A percentile compares a stretch with the other conserved stretches of the same genome.
Conservation (phyloP, 2,797 vertebrate genomes). For the Graptemys geographica region DNA sequence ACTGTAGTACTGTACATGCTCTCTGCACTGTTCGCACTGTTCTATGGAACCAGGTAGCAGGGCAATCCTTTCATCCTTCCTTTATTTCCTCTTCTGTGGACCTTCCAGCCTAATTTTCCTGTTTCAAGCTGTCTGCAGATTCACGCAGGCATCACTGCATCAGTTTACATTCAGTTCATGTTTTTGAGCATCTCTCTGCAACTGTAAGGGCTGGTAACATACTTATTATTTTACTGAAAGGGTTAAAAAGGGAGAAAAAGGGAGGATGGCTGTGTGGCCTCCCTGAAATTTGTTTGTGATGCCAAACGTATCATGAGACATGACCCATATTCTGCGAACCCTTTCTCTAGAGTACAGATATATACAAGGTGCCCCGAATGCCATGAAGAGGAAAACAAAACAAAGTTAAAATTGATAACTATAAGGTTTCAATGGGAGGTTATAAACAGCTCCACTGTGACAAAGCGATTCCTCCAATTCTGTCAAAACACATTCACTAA, state of each 20-base stretch:
- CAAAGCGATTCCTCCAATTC: background rate
- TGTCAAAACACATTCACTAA: background rate
- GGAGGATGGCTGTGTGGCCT: fast-evolving
- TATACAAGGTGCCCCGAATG: background rate
- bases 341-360: background rate
- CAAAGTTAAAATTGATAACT: background rate
- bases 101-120: background rate
- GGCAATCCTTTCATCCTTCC: background rate
- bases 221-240: background rate
- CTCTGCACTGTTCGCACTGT: background rate
- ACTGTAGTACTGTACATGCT: background rate
- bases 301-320: background rate
- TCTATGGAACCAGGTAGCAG: background rate
- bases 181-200: background rate
- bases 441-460: background rate
- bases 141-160: background rate
- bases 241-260: background rate
- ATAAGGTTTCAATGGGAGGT: background rate
- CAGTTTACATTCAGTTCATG: background rate
- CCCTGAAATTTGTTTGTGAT: background rate
- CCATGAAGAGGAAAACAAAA: background rate
- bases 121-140: background rate
- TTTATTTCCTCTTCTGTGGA: background rate
- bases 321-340: background rate
- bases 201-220: background rate